These are phyloP conservation scores for Loxodonta africana DNA, from an alignment of 2,113 vertebrate species.

Conservation along the genomic window DNA sequence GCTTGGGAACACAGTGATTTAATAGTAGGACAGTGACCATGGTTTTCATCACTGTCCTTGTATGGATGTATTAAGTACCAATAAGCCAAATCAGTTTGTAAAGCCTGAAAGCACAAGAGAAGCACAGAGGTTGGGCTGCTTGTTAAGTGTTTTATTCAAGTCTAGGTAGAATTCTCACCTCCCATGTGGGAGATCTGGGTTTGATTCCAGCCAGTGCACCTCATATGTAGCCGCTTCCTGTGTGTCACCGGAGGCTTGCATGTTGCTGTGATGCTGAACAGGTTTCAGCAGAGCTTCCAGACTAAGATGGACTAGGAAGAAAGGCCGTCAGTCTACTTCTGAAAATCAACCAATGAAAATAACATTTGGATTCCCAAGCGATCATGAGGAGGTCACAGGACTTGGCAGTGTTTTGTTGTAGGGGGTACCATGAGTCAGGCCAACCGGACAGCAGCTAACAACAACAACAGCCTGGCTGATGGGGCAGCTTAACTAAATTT, in stretches of 20 bases:
- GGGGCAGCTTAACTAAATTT: rapidly evolving
- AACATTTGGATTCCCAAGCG: no score
- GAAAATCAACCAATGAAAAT: no score
- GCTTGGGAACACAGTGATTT: background rate
- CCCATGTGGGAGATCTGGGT: background rate
- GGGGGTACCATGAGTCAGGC: no score
- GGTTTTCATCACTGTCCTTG: background rate
- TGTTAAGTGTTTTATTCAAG: background rate
- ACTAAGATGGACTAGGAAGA: no score
- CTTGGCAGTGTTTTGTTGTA: no score
- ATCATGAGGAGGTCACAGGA: no score
- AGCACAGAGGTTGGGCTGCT: background rate
- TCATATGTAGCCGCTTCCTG: background rate
- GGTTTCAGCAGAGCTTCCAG: background rate
- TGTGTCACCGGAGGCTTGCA: background rate
- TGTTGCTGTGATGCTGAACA: background rate
- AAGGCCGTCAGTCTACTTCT: no score
- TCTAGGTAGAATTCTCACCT: background rate
- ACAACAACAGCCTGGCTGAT: background rate
- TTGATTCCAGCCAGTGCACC: background rate
- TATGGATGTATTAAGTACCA: background rate
- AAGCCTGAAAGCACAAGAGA: rapidly evolving
- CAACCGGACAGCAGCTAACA: no score
- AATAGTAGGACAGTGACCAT: background rate
- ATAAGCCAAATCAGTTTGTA: rapidly evolving